Conservation (phyloP, 2,797 vertebrate genomes). For the Cuniculus paca region DNA sequence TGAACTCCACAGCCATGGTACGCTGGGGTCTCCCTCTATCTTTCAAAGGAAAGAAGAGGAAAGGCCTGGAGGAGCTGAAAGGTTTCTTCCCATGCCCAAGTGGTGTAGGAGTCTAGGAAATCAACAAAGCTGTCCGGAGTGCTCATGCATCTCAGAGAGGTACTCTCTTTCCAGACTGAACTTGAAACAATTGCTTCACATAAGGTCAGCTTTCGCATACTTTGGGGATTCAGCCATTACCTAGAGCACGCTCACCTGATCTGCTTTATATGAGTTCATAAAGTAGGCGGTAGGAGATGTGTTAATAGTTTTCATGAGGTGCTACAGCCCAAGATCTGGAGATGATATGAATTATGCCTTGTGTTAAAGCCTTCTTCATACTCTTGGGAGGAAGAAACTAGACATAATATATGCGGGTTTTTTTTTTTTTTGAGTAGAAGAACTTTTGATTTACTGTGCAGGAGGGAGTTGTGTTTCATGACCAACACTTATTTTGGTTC, state of each 20-base stretch:
- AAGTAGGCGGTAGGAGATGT: constrained; percentile 79
- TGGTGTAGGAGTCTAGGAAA: background rate
- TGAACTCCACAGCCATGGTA: rapidly evolving
- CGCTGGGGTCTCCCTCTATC: background rate
- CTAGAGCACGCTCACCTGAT: constrained; percentile 68
- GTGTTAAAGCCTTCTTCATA: constrained; percentile 69
- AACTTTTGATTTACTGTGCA: constrained; percentile 71
- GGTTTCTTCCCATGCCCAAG: background rate
- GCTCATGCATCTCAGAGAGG: background rate
- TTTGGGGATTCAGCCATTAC: constrained; percentile 41
- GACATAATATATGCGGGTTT: constrained; percentile 35
- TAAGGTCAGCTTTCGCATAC: constrained; percentile 68
- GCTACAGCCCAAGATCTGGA: constrained; percentile 61
- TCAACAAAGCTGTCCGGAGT: background rate
- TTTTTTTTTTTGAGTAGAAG: constrained; percentile 7
- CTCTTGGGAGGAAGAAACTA: constrained; percentile 74
- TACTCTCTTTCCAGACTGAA: constrained; percentile 5
- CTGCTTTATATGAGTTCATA: constrained; percentile 78
- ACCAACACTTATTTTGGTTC: constrained; percentile 53
- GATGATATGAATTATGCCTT: constrained; percentile 78
- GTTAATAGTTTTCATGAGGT: constrained; percentile 85
- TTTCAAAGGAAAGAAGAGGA: background rate
- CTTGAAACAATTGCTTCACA: constrained; percentile 55
- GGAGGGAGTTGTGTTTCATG: constrained; percentile 54
- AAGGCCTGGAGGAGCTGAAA: background rate